Conservation (phyloP, 2,888 invertebrate genomes). For the Cynaeus angustus region DNA sequence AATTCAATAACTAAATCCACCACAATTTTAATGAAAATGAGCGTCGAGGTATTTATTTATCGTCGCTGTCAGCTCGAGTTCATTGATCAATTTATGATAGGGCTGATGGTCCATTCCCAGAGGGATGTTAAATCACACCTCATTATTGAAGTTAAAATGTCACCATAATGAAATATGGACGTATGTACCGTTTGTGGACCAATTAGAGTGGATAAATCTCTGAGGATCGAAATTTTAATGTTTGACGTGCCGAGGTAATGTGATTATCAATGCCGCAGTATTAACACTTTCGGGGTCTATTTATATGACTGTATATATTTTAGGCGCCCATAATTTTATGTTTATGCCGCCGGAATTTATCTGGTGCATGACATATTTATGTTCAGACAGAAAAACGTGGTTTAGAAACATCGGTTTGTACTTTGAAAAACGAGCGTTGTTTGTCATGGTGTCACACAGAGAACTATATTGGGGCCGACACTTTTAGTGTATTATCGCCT, state of each 20-base stretch:
- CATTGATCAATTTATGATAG: constrained; percentile 20
- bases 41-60: no score
- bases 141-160: constrained; percentile 29
- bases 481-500: neutral
- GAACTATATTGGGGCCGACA: neutral
- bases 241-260: neutral
- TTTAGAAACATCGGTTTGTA: no score
- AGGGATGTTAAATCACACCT: constrained; percentile 10
- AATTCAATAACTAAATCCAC: constrained; percentile 11
- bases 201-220: neutral
- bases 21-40: neutral
- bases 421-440: no score
- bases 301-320: no score
- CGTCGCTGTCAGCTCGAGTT: neutral
- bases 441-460: neutral
- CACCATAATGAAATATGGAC: constrained; percentile 20
- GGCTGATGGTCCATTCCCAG: constrained; percentile 15
- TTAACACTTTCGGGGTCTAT: neutral
- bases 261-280: neutral
- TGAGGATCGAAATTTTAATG: constrained; percentile 3
- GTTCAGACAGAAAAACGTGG: no score
- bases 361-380: no score
- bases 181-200: neutral
- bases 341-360: no score
- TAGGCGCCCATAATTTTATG: no score